Evolutionary conservation across 2,888 invertebrate genomes (phyloP), one percentile per base, ranked within the genome.

Genomic region (Helleia helle): DNA sequence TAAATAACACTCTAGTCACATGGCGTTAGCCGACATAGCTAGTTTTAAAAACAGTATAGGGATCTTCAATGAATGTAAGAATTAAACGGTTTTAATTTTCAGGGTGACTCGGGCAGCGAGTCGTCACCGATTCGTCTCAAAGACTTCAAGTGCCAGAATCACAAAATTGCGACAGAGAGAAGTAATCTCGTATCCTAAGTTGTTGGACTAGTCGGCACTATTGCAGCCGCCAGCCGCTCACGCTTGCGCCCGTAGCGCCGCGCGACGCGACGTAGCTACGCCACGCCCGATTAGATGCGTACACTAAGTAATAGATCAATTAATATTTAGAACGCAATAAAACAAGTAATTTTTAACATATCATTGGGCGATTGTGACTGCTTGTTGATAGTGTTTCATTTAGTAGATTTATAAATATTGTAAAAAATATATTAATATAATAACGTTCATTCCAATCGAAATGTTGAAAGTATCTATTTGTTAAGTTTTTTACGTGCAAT

Each of bases 51-150:
- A n/a, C n/a, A n/a, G n/a, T n/a, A n/a, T n/a, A n/a, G n/a, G n/a
- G n/a, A n/a, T n/a, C n/a, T n/a, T n/a, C n/a, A n/a, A n/a, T n/a
- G n/a, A n/a, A n/a, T n/a, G n/a, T n/a, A n/a, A n/a, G n/a, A n/a
- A 13, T 34, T 36, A 22, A 9, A 30, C 3, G 4, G 6, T 12
- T 4, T 14, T n/a, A 14, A 8, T 24, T 31, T 72, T 9, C 69
- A 89, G 89, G 88, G 89, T 59, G 89, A 89, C 74, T 88, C 88
- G 52, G 88, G 89, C 59, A 89, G 88, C 71, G 89, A 89, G 71
- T 88, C 88, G 61, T 89, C 89, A 67, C 89, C 89, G 44, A 81
- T 86, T 51, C 72, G 86, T 58, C 68, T 83, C 55, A 81, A 81
- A 65, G 83, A 81, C 65, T 84, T 81, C 60, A 84, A 79, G 56